Evolutionary conservation across 2,113 vertebrate species (phyloP).

Genomic region (Mystacornis crossleyi): DNA sequence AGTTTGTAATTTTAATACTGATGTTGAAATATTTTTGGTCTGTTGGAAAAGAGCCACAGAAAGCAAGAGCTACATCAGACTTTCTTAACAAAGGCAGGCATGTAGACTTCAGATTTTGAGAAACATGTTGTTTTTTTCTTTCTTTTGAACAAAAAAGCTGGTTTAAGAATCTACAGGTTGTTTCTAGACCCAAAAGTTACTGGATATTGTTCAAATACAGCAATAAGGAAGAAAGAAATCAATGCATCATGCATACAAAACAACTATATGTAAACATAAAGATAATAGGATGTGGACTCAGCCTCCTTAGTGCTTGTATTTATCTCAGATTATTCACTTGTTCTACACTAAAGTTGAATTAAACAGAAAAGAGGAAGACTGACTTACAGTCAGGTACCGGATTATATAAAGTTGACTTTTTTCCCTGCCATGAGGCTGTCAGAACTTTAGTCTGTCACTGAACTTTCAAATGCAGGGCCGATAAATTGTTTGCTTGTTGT

Average conservation of each 20-base stretch:
- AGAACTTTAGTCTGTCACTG: background rate
- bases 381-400: background rate
- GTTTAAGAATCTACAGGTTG: background rate
- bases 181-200: background rate
- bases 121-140: background rate
- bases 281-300: constrained; percentile 76
- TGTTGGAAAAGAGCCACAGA: background rate
- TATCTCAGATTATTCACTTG: constrained; percentile 77
- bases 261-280: constrained; percentile 71
- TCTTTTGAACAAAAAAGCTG: background rate
- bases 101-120: background rate
- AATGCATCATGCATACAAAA: constrained; percentile 64
- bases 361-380: background rate
- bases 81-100: background rate
- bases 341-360: constrained; percentile 57
- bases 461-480: background rate
- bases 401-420: background rate
- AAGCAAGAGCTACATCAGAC: background rate
- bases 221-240: background rate
- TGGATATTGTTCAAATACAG: background rate
- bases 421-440: background rate
- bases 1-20: background rate
- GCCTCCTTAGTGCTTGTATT: constrained; percentile 73
- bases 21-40: background rate
- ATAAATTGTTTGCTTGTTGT: background rate